Conservation (phyloP, 92 coral and sea anemone genomes). For the Palythoa heliodiscus region DNA sequence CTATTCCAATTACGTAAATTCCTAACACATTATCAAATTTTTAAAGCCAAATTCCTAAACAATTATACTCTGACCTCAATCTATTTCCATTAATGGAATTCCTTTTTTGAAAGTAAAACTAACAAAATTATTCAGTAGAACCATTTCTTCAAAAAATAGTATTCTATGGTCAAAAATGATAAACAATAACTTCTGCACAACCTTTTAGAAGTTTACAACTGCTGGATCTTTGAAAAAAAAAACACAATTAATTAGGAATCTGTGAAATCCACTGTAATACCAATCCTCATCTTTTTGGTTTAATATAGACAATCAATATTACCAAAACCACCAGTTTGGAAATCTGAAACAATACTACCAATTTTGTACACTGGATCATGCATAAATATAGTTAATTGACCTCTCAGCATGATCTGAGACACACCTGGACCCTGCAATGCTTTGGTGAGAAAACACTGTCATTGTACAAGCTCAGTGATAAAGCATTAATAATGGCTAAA, state of each 20-base stretch:
- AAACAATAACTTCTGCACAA: not conserved
- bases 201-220: not conserved
- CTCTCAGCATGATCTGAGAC: not conserved
- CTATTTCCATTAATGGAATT: not conserved
- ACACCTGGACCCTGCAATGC: conserved; percentile 7
- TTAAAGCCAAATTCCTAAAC: not conserved
- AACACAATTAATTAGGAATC: not conserved
- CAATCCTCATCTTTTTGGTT: conserved; percentile 13
- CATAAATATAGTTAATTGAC: conserved; percentile 16
- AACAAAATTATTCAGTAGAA: not conserved
- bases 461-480: not conserved
- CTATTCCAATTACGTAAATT: not conserved
- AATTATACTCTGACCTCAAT: conserved; percentile 11
- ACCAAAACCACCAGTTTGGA: not conserved
- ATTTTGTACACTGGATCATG: conserved; percentile 20
- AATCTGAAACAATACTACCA: conserved; percentile 10
- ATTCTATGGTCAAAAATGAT: not conserved
- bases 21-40: not conserved
- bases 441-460: not conserved
- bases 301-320: conserved; percentile 29
- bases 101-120: not conserved
- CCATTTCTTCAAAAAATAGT: not conserved
- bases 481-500: not conserved
- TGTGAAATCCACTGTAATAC: not conserved
- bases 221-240: not conserved